Percentiles rank a stretch among this genome's conserved stretches.
Evolutionary conservation across 2,113 vertebrate genomes (phyloP).

Genomic region (Percina caprodes): DNA sequence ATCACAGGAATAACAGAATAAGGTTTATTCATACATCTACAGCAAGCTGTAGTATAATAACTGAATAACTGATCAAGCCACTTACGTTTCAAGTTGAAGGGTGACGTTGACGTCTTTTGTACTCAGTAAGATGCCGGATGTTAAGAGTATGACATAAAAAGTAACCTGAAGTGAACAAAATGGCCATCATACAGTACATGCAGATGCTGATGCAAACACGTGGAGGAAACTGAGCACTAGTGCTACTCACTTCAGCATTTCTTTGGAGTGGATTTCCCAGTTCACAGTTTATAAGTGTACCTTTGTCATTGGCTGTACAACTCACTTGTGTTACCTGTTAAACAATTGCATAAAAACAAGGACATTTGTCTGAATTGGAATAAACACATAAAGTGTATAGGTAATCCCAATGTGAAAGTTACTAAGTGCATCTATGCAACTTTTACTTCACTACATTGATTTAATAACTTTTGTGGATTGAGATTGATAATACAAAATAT

Average conservation of each 20-base stretch:
- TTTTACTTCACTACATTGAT: neutral
- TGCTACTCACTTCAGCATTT: constrained; percentile 87
- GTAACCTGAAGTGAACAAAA: constrained; percentile 82
- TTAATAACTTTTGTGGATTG: neutral
- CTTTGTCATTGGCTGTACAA: constrained; percentile 88
- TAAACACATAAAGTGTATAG: no score
- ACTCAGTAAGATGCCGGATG: constrained; percentile 87
- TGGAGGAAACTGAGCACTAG: neutral
- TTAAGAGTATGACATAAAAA: constrained; percentile 90
- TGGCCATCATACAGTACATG: neutral
- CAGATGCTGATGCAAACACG: neutral
- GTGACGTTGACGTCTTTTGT: constrained; percentile 88
- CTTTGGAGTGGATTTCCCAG: constrained; percentile 94
- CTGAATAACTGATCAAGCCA: neutral
- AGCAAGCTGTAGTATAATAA: no score
- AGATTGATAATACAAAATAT: neutral
- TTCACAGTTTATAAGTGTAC: constrained; percentile 88
- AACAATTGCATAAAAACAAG: neutral
- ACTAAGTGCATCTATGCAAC: no score
- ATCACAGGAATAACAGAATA: constrained; percentile 31
- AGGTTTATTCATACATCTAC: neutral
- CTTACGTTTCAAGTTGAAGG: constrained; percentile 91
- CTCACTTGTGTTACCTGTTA: constrained; percentile 85
- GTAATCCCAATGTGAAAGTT: no score
- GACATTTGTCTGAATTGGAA: neutral